phyloP scores from a whole-genome alignment of 92 coral and sea anemone species.

The Desmophyllum pertusum region DNA sequence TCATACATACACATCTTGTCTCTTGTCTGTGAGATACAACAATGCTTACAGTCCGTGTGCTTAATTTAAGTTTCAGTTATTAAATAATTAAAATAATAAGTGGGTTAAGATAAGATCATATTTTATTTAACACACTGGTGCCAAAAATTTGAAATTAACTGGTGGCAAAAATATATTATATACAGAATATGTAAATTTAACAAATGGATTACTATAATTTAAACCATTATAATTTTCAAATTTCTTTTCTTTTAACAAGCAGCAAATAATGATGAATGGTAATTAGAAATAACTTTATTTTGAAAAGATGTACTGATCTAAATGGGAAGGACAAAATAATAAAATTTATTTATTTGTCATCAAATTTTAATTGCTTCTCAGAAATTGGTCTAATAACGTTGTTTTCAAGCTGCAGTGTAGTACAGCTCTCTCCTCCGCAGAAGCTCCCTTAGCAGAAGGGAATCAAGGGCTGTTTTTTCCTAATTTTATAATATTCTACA shows the following conservation, averaged over 20 bases:
- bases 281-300: no score
- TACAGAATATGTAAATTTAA: background rate
- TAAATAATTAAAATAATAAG: background rate
- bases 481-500: background rate
- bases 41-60: background rate
- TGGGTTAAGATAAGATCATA: background rate
- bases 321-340: background rate
- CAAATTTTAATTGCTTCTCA: slow-evolving; percentile 7
- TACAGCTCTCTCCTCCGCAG: no score
- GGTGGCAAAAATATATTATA: background rate
- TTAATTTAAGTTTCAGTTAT: background rate
- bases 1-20: background rate
- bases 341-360: slow-evolving; percentile 12
- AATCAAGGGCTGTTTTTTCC: no score
- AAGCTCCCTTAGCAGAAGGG: no score
- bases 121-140: background rate
- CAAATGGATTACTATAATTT: slow-evolving; percentile 28
- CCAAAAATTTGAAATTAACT: background rate
- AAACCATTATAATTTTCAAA: background rate
- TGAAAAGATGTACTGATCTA: background rate
- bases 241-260: background rate
- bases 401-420: no score
- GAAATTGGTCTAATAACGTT: background rate
- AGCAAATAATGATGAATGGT: background rate
- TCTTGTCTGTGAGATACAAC: background rate